Base-by-base conservation (phyloP, 2,113 vertebrate species). In the Phoxinus phoxinus region DNA sequence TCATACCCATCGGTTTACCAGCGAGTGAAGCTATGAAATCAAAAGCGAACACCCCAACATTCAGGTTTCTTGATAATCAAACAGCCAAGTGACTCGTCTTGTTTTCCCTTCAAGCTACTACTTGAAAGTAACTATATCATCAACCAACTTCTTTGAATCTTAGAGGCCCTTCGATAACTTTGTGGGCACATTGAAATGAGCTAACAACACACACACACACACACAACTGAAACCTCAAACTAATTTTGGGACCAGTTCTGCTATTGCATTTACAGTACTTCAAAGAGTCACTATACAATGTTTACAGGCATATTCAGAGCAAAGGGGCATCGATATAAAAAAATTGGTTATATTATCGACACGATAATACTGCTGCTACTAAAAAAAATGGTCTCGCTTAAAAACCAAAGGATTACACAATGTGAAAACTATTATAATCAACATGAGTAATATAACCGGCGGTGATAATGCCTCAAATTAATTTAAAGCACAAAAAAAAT, bases 1-100 rank as follows among this genome's bases (percentile, higher is more conserved):
- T 81, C 58, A 46, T n/a, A 84, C 61, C 41, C 48, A 86, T 86
- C 51, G 76, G 44, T 83, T 88, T 77, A 65, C 81, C 76, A 83
- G 76, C 82, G 84, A 86, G 35, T 30, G 25, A 71, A 76, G 46
- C 81, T 86, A 32, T 88, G 85, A 65, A 77, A 85, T 69, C 30
- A 72, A 35, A 51, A 82, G 63, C 32, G 51, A 71, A 46, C 78
- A 41, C 71, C 85, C 77, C 32, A 77, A 89, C 85, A 78, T 89
- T 88, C 75, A 74, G 83, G 59, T 53, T 51, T 51, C 58, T 30
- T 63, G 78, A 81, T 65, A 61, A 79, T 79, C 65, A 41, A 37
- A 25, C 13, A 46, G n/a, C 37, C 37, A 46, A 63, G n/a, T 27
- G 37, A 27, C 59, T 63, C 58, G 46, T 65, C 25, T 63, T 27